phyloP scores from a whole-genome alignment of 2,113 vertebrate species.

The Nycticebus coucang region DNA sequence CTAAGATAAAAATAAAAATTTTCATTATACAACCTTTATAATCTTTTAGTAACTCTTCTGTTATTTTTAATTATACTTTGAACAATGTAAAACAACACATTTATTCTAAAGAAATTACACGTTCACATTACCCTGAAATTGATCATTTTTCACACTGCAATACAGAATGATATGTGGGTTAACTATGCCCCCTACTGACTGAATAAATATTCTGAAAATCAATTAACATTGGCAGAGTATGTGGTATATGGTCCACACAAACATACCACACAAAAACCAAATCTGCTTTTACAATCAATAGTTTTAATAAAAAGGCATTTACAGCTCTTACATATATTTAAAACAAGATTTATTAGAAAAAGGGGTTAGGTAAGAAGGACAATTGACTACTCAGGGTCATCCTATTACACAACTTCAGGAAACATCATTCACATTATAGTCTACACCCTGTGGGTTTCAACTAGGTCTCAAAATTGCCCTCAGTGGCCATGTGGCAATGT shows the following conservation, averaged over 20 bases:
- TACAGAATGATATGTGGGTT: conserved; percentile 1
- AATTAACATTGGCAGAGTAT: not conserved
- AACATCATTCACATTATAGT: not conserved
- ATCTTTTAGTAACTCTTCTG: not conserved
- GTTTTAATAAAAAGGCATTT: not conserved
- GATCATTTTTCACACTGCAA: not conserved
- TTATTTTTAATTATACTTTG: conserved; percentile 54
- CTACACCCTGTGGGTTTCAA: not conserved
- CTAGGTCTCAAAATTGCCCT: not conserved
- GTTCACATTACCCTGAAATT: not conserved
- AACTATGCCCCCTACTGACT: conserved; percentile 83
- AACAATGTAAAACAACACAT: conserved; percentile 37
- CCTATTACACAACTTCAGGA: not conserved
- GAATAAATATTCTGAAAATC: conserved; percentile 58
- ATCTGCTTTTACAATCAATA: conserved; percentile 18
- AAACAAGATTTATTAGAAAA: not conserved
- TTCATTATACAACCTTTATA: conserved; percentile 31
- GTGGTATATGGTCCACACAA: not conserved
- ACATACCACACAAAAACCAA: conserved; percentile 27
- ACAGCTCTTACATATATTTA: conserved; percentile 29
- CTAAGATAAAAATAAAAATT: conserved; percentile 18
- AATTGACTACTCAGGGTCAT: not conserved
- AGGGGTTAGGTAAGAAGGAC: not conserved
- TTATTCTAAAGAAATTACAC: conserved; percentile 38
- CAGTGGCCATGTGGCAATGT: not conserved